A percentile compares a stretch with the other conserved stretches of the same genome.
phyloP scores from a whole-genome alignment of 2,797 vertebrate species.

The Margarornis squamiger region DNA sequence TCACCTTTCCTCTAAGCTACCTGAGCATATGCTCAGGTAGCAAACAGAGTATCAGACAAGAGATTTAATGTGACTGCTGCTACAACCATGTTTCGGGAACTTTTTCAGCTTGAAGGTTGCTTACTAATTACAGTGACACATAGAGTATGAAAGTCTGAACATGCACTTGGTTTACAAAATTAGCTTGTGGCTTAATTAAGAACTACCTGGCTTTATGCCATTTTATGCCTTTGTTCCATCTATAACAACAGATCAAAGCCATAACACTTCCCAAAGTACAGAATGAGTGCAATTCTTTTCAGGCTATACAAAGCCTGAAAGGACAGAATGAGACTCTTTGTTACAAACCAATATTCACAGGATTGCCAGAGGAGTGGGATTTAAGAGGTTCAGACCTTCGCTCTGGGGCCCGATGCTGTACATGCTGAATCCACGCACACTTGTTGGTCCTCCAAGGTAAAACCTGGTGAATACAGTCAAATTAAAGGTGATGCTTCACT shows the following conservation, averaged over 20 bases:
- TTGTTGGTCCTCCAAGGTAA: constrained; percentile 95
- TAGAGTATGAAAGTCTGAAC: background rate
- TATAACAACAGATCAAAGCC: background rate
- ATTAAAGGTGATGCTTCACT: background rate
- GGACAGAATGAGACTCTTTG: background rate
- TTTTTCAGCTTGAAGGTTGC: background rate
- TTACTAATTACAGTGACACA: background rate
- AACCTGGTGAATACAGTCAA: constrained; percentile 78
- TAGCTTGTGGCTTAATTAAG: background rate
- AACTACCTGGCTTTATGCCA: background rate
- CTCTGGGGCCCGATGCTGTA: constrained; percentile 97
- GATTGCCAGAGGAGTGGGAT: background rate
- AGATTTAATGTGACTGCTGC: background rate
- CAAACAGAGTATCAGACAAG: background rate
- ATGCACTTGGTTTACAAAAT: background rate
- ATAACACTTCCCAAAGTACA: background rate
- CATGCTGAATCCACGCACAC: constrained; percentile 95
- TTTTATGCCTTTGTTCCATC: background rate
- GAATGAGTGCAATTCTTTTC: background rate
- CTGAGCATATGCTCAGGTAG: background rate
- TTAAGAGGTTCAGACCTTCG: constrained; percentile 82
- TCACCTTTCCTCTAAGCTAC: background rate
- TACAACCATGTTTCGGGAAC: background rate
- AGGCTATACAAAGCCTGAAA: background rate
- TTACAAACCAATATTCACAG: background rate